Conservation (phyloP, 2,888 invertebrate genomes). For the Metacarcinus magister region DNA sequence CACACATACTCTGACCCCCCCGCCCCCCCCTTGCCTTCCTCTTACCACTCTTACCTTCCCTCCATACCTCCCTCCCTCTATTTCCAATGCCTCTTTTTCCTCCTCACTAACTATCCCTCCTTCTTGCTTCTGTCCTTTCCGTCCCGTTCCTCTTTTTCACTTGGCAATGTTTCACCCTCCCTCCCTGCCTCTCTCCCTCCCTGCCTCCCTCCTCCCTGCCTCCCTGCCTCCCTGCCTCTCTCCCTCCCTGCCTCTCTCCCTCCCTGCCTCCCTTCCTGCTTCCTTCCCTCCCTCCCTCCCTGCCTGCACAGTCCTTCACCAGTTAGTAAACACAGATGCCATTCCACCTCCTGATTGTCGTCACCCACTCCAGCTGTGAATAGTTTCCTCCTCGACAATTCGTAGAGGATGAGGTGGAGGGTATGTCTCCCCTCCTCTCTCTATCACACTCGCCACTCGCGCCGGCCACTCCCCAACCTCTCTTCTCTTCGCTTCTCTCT, state of each 20-base stretch:
- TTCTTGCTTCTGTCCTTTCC: not conserved
- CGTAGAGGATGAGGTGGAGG: conserved; percentile 32
- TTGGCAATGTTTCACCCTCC: too few relatives aligned
- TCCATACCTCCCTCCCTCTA: not conserved
- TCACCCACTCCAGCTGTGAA: conserved; percentile 23
- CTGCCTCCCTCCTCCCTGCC: not conserved
- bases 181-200: not conserved
- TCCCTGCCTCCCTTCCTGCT: not conserved
- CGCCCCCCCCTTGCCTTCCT: too few relatives aligned
- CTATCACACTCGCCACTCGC: conserved; percentile 39
- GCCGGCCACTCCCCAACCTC: conserved; percentile 11
- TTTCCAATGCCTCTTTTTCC: not conserved
- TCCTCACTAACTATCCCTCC: not conserved
- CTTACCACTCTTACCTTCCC: not conserved
- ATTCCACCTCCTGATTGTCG: conserved; percentile 57
- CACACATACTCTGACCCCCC: not conserved
- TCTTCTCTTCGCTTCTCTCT: conserved; percentile 2
- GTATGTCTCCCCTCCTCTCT: not conserved
- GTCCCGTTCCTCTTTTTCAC: not conserved
- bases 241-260: not conserved
- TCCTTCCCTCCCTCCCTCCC: not conserved
- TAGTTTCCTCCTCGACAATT: conserved; percentile 54
- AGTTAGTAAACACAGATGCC: conserved; percentile 49
- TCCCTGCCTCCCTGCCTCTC: not conserved
- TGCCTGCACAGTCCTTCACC: conserved; percentile 21